These are phyloP conservation scores for Camelus bactrianus DNA, from an alignment of 2,113 vertebrate genomes.

Conservation along the genomic window DNA sequence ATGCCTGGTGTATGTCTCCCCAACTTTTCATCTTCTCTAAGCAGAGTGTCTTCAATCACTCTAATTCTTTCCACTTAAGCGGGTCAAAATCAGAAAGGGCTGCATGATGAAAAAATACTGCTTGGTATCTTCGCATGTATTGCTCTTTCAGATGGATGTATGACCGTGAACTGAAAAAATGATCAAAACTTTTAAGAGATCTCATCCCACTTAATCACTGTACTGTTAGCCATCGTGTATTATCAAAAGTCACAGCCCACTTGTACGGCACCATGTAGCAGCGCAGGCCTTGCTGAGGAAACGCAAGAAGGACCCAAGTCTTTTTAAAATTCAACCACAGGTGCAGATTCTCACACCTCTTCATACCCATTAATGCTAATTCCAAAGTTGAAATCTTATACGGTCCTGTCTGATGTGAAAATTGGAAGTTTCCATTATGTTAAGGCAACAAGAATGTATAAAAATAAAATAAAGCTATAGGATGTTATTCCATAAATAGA, in stretches of 20 bases:
- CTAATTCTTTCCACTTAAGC: neutral
- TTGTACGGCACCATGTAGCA: neutral
- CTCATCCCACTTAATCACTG: neutral
- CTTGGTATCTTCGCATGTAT: neutral
- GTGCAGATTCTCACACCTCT: neutral
- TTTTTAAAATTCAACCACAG: neutral
- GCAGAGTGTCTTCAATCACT: neutral
- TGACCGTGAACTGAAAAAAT: neutral
- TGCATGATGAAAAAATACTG: neutral
- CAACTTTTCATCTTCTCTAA: neutral
- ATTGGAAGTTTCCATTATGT: neutral
- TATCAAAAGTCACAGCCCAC: neutral
- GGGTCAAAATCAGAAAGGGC: neutral
- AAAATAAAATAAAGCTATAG: slow-evolving; percentile 20
- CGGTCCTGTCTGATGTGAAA: neutral
- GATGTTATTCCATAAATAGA: neutral
- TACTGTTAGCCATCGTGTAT: neutral
- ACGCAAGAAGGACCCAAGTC: neutral
- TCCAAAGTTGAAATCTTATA: neutral
- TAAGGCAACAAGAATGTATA: neutral
- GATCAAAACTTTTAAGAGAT: neutral
- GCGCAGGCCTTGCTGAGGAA: neutral
- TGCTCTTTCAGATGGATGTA: neutral
- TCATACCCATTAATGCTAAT: neutral
- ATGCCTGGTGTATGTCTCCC: neutral